Base-by-base conservation (phyloP, 2,113 vertebrate genomes). In the Pandion haliaetus region DNA sequence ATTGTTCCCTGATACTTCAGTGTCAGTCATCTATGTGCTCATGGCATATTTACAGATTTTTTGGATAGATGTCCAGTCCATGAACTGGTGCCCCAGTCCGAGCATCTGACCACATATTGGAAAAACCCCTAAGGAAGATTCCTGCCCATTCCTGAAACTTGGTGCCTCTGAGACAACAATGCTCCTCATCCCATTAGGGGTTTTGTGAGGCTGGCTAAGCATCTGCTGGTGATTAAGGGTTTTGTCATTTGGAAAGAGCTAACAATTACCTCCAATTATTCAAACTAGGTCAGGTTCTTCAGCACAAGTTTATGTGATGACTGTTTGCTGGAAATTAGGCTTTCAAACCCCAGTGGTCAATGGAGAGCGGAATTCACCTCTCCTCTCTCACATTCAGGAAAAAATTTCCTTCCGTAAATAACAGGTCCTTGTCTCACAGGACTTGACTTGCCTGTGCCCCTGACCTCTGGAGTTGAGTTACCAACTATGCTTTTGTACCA, bases 221-320 rank as follows among this genome's bases (percentile, higher is more conserved):
- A 97, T 95, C 95, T 97, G 94, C 91, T 94, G 88, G 34, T 89
- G 91, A 95, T 97, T 96, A 96, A 93, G 86, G 32, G 49, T 38
- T 95, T 94, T 97, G 81, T 94, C 86, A 88, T 97, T 93, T 93
- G 94, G 86, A 92, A 95, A 93, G 88, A 57, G 91, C 83, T 95
- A 88, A 93, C 95, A 96, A 79, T 95, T 93, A 95, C 81, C 92
- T 89, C 88, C 71, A 89, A 95, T 96, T 91, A 84, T 89, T 89
- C 93, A 72, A 91, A 95, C 83, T 93, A 82, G 94, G 92, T 96
- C 95, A 96, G 92, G 92, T 93, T 95, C 92, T 77, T 88, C 92
- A 88, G 76, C 88, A 84, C 70, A 61, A 94, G 89, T 78, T 96
- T 89, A 52, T 72, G 92, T 34, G 82, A 69, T 73, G 93, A 82